These are phyloP conservation scores for Macrochelys suwanniensis DNA, from an alignment of 2,797 vertebrate genomes.

Conservation along the genomic window DNA sequence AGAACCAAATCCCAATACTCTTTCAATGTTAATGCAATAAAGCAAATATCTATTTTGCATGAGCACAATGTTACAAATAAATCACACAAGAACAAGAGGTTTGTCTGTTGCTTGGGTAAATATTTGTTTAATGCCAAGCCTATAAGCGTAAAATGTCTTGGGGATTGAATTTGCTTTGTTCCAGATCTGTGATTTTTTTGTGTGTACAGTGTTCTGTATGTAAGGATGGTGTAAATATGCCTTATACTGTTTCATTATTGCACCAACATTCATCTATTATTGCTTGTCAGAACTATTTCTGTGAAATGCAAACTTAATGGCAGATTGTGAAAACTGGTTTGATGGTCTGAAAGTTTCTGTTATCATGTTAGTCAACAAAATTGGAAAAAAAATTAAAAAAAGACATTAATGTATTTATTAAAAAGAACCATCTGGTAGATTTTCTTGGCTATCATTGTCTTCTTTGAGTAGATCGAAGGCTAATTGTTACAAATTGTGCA, in stretches of 20 bases:
- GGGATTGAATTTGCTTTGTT: constrained; percentile 77
- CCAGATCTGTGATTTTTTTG: constrained; percentile 80
- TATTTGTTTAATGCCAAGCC: constrained; percentile 75
- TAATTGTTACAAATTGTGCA: constrained; percentile 21
- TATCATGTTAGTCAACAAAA: constrained; percentile 77
- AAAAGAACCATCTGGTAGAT: constrained; percentile 76
- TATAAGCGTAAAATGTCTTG: constrained; percentile 73
- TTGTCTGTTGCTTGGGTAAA: constrained; percentile 79
- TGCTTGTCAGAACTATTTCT: constrained; percentile 81
- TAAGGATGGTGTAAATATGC: constrained; percentile 84
- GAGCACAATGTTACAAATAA: constrained; percentile 82
- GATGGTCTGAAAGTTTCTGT: constrained; percentile 78
- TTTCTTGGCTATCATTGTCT: constrained; percentile 55
- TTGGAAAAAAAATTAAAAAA: constrained; percentile 70
- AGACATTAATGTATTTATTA: constrained; percentile 83
- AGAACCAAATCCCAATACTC: constrained; percentile 67
- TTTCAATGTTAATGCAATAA: constrained; percentile 83
- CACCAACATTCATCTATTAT: constrained; percentile 79
- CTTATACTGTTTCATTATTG: constrained; percentile 80
- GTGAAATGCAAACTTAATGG: constrained; percentile 79
- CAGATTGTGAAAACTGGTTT: constrained; percentile 80
- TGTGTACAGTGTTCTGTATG: constrained; percentile 81
- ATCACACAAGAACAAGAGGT: constrained; percentile 77
- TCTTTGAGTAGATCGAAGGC: neutral
- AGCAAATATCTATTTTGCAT: constrained; percentile 84